Evolutionary conservation across 2,113 vertebrate species (phyloP), one percentile per base, ranked within the genome.

Genomic region (Microcebus ravelobensis): DNA sequence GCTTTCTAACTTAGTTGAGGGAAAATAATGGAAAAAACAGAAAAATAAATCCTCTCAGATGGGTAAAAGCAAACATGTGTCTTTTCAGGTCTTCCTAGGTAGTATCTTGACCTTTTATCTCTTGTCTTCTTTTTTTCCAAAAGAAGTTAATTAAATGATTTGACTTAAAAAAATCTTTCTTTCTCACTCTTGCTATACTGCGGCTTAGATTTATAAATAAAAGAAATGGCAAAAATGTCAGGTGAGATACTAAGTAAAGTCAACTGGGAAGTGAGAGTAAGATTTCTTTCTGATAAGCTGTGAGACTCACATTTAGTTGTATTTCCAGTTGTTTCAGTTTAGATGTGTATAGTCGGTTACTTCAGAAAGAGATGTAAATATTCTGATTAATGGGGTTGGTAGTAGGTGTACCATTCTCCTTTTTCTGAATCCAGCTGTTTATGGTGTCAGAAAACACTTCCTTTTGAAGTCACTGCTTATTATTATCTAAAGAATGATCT

Each of bases 241-340:
- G 31, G 42, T 63, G 96, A 91, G 18, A 83, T 86, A 89, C 31
- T 97, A 65, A 90, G 73, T 91, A 25, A 95, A 94, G 87, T 92
- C 71, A 79, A 73, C n/a, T 94, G 79, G 29, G 63, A 97, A 96
- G 52, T 68, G 45, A 76, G 61, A 96, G 21, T 67, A 94, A 82
- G 55, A 94, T 84, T 91, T 95, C 65, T 94, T 98, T 97, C 81
- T 95, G 93, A 86, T 80, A 96, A 95, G 13, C 48, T 3, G 3
- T 42, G 52, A 82, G 11, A 86, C 50, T 87, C 42, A 29, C 59
- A 87, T 86, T 90, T 87, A 96, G 77, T 91, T 96, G 39, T 90
- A 80, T 93, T 96, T 94, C 77, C 82, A 90, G 50, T 91, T 96
- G 81, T 96, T 97, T 93, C 61, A 34, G 70, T 96, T 96, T 89